A percentile compares a stretch with the other conserved stretches of the same genome.
Evolutionary conservation across 2,113 vertebrate genomes (phyloP).

Genomic region (Dromas ardeola): DNA sequence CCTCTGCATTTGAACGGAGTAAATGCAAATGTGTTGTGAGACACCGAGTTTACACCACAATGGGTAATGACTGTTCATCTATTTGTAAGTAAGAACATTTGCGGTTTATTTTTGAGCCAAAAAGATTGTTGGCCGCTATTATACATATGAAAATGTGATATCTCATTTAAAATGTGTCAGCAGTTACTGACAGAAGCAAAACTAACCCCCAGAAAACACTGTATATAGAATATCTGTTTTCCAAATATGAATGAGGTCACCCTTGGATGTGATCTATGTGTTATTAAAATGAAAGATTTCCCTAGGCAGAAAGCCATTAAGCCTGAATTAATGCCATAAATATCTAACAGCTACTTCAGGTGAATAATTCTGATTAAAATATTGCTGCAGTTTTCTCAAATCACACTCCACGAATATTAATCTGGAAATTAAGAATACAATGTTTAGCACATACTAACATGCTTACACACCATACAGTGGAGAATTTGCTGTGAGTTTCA

Average conservation of each 20-base stretch:
- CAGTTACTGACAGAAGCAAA: neutral
- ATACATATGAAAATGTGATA: neutral
- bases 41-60: neutral
- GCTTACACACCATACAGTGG: fast-evolving
- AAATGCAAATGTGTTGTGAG: neutral
- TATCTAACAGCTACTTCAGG: constrained; percentile 14
- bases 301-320: neutral
- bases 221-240: neutral
- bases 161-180: neutral
- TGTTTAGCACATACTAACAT: neutral
- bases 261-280: neutral
- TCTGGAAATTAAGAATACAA: neutral
- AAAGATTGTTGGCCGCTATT: neutral
- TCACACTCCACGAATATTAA: neutral
- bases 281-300: neutral
- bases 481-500: fast-evolving
- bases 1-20: neutral
- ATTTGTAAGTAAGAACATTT: neutral
- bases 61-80: neutral
- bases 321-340: constrained; percentile 10
- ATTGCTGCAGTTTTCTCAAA: neutral
- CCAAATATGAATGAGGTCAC: neutral
- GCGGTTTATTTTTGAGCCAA: neutral
- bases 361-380: neutral
- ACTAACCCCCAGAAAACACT: neutral